Base-by-base conservation (phyloP, 2,888 invertebrate species). In the Actias luna region DNA sequence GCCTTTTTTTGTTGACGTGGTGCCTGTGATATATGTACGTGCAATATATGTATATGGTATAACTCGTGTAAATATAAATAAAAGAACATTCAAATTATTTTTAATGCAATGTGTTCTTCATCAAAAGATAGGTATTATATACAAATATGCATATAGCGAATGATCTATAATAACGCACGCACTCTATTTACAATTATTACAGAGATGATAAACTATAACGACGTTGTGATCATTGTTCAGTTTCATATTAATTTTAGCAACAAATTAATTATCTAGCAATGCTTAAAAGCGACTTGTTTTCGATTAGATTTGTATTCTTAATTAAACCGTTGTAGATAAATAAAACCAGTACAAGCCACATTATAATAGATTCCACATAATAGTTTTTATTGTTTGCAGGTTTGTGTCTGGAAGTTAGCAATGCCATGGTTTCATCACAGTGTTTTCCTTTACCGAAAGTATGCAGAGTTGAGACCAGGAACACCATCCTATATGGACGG, bases 1-100 rank as follows among this genome's bases (percentile, higher is more conserved):
- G 46, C 22, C 46, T 50, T 25, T 50, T 22, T n/a, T n/a, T n/a
- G n/a, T n/a, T n/a, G n/a, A n/a, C n/a, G n/a, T n/a, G n/a, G n/a
- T n/a, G n/a, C n/a, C n/a, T n/a, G n/a, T n/a, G n/a, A n/a, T n/a
- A n/a, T n/a, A 50, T 25, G 25, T 50, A 50, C 46, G 46, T 50
- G 58, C 58, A 33, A 33, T 55, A 25, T 55, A 29, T 14, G 16
- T 25, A 5, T 27, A 50, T 10, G n/a, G n/a, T n/a, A 2, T 57
- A 31, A 57, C 35, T 58, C 12, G 35, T 58, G 33, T 31, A 58
- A n/a, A n/a, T n/a, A n/a, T 31, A n/a, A 33, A 22, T 58, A 35
- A 18, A 22, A 58, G 10, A 29, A 25, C 8, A 22, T 5, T 22
- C 25, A n/a, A 25, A 50, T 25, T 25, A 12, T 10, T 50, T 50